Evolutionary conservation across 2,113 vertebrate species (phyloP), one percentile per base, ranked within the genome.

Genomic region (Sander lucioperca): DNA sequence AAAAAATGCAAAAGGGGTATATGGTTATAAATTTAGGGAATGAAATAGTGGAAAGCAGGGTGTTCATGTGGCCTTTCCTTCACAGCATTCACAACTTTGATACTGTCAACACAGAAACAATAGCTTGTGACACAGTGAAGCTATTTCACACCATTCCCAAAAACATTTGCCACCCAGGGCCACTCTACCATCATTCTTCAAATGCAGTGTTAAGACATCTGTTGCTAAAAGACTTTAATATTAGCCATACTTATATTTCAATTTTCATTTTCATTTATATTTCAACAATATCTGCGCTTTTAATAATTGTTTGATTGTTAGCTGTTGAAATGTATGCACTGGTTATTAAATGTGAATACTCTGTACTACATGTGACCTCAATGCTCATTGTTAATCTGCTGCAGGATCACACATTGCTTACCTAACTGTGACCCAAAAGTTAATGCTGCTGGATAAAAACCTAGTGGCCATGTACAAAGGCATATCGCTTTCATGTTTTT

Each of bases 361-460:
- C 45, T 61, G n/a, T 45, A 58, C 18, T 9, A n/a, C 23, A 47
- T 73, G 62, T 48, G 13, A 3, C 75, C 25, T 21, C 18, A 23
- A 16, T 43, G 27, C 16, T 10, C 13, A 12, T 57, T 39, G 23
- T 80, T 64, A 21, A 62, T 56, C 48, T 51, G 13, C 45, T 48
- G 54, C 63, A 56, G 48, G 25, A 82, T 50, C 10, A 65, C 16
- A 48, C 33, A 30, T 18, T 0, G 43, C 43, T 62, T 5, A 72
- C 56, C 23, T 66, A 33, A 72, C 72, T 65, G 21, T 57, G 54
- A 77, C 2, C 45, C 5, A 43, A 53, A 80, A 39, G 48, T 23
- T 67, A 53, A 50, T 51, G 3, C 47, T 43, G n/a, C 57, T 58
- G 58, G 43, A 63, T 68, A 30, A 80, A 64, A 77, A 23, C 30